A percentile compares a stretch with the other conserved stretches of the same genome.
Conservation (phyloP, 2,797 vertebrate species). For the Pangasius djambal region DNA sequence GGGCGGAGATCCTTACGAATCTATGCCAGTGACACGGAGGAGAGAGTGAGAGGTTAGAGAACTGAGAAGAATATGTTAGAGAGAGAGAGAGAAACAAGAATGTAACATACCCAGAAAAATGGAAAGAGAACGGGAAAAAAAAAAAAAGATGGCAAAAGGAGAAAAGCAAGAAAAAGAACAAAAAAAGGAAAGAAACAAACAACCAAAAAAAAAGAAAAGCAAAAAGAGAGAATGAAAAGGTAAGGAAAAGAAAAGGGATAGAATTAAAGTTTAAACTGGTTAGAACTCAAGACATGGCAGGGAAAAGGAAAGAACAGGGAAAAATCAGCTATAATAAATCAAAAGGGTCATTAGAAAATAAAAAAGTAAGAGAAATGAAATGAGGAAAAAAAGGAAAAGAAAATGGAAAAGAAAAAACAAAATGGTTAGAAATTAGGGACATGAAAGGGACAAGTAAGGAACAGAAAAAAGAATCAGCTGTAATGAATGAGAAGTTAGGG, state of each 20-base stretch:
- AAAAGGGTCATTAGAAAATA: background rate
- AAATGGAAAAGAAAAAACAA: background rate
- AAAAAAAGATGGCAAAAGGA: background rate
- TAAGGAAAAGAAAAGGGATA: background rate
- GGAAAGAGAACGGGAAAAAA: background rate
- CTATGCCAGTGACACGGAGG: conserved; percentile 74
- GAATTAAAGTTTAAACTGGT: background rate
- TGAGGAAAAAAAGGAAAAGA: too few species aligned
- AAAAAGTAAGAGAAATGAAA: background rate
- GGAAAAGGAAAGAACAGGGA: background rate
- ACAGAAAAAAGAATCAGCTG: background rate
- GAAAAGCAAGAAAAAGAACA: background rate
- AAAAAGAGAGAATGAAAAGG: background rate
- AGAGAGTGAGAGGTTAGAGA: conserved; percentile 58
- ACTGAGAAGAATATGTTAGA: conserved; percentile 15
- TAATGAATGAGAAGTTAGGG: background rate
- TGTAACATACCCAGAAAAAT: background rate
- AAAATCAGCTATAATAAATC: background rate
- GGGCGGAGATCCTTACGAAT: conserved; percentile 85
- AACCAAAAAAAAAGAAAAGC: background rate
- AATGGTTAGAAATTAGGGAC: background rate
- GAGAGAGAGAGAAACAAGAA: conserved; percentile 34
- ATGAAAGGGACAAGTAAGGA: background rate
- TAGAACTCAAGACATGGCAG: background rate
- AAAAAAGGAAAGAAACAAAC: too few species aligned